These are phyloP conservation scores for Rhodinocichla rosea DNA, from an alignment of 2,113 vertebrate species.

Conservation along the genomic window DNA sequence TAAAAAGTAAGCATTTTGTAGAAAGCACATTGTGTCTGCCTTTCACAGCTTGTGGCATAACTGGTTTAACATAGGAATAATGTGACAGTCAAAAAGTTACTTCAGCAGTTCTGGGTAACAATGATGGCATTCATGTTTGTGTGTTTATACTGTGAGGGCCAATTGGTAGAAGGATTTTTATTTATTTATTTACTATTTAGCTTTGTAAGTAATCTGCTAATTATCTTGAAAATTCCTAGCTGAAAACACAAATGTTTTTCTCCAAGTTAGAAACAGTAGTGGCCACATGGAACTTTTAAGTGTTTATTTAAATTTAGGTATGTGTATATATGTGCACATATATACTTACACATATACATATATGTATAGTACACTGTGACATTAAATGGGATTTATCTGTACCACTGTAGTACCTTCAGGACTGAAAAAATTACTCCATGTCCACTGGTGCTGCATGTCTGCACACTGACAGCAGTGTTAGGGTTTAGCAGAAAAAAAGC, in stretches of 20 bases:
- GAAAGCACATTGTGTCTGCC: background rate
- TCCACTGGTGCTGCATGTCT: background rate
- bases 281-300: background rate
- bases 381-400: background rate
- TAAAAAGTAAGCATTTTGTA: background rate
- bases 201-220: background rate
- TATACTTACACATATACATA: background rate
- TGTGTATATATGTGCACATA: background rate
- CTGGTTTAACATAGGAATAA: background rate
- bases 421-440: background rate
- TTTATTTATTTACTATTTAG: background rate
- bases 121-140: constrained; percentile 4
- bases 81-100: background rate
- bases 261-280: background rate
- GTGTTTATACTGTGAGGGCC: background rate
- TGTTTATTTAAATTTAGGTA: background rate
- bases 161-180: background rate
- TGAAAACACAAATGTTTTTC: background rate
- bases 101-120: background rate
- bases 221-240: background rate
- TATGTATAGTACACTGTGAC: background rate
- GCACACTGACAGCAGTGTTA: background rate
- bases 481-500: rapidly evolving
- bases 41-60: background rate
- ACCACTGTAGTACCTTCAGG: background rate